A percentile compares a stretch with the other conserved stretches of the same genome.
Evolutionary conservation across 2,113 vertebrate genomes (phyloP).

Genomic region (Menidia beryllina): DNA sequence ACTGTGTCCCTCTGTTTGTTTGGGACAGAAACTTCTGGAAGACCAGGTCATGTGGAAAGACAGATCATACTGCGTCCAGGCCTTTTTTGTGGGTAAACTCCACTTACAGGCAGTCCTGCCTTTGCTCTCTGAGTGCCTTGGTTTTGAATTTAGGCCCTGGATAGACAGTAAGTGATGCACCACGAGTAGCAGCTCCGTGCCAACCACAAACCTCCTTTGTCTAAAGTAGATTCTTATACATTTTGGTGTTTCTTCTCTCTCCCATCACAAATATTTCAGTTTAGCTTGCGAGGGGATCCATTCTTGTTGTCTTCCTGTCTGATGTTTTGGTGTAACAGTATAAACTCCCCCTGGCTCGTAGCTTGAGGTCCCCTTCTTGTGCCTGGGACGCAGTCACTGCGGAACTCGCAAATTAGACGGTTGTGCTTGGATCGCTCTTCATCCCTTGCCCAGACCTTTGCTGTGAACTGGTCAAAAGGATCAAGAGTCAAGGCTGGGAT

Average conservation of each 20-base stretch:
- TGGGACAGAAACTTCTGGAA: slow-evolving; percentile 16
- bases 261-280: slow-evolving; percentile 14
- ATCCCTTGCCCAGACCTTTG: slow-evolving; percentile 61
- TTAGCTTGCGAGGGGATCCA: not conserved
- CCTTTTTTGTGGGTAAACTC: slow-evolving; percentile 30
- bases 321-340: slow-evolving; percentile 40
- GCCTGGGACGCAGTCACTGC: slow-evolving; percentile 54
- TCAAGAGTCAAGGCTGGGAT: slow-evolving; percentile 55
- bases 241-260: slow-evolving; percentile 22
- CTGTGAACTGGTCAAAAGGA: slow-evolving; percentile 73
- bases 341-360: slow-evolving; percentile 47
- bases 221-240: slow-evolving; percentile 8
- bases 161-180: slow-evolving; percentile 19
- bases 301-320: slow-evolving; percentile 14
- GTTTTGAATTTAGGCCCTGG: slow-evolving; percentile 16
- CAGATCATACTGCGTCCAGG: slow-evolving; percentile 25
- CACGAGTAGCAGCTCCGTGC: slow-evolving; percentile 14
- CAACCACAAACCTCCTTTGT: slow-evolving; percentile 1
- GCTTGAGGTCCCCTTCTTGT: slow-evolving; percentile 31
- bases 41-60: slow-evolving; percentile 46
- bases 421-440: slow-evolving; percentile 62
- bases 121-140: slow-evolving; percentile 40
- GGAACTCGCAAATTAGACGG: slow-evolving; percentile 77
- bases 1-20: slow-evolving; percentile 27
- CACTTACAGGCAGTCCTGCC: slow-evolving; percentile 34